A percentile compares a stretch with the other conserved stretches of the same genome.
Evolutionary conservation across 2,797 vertebrate genomes (phyloP).

Genomic region (Chaetophractus vellerosus): DNA sequence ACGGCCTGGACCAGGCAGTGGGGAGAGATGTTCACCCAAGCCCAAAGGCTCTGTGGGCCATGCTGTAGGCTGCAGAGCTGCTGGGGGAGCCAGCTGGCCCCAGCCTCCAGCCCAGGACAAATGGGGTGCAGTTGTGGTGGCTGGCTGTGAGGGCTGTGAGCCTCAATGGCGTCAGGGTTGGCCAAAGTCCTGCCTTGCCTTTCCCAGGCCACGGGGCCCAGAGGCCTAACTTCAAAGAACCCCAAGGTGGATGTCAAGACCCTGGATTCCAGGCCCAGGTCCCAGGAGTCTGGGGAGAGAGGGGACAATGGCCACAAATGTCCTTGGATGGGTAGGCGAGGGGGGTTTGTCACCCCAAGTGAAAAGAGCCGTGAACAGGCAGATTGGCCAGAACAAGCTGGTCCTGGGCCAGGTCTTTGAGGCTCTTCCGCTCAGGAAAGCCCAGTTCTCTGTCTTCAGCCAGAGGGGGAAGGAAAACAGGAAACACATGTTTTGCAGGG

Average conservation of each 20-base stretch:
- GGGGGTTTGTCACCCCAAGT: neutral
- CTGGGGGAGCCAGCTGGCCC: neutral
- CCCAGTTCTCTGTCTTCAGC: constrained; percentile 89
- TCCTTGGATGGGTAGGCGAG: neutral
- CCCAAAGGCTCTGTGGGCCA: constrained; percentile 82
- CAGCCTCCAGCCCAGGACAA: neutral
- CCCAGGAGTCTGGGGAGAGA: neutral
- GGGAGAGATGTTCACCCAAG: constrained; percentile 91
- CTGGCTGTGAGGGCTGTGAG: neutral
- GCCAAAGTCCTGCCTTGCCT: neutral
- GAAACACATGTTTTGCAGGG: constrained; percentile 95
- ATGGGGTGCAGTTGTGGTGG: neutral
- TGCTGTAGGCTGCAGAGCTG: neutral
- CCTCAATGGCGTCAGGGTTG: neutral
- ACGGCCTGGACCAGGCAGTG: constrained; percentile 82
- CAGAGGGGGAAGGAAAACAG: constrained; percentile 94
- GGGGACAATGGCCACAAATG: neutral
- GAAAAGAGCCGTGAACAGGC: constrained; percentile 32
- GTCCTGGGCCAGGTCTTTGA: constrained; percentile 70
- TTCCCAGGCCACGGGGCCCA: neutral
- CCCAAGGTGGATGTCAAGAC: neutral
- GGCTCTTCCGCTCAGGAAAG: constrained; percentile 93
- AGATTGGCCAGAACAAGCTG: constrained; percentile 28
- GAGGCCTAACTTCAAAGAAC: neutral
- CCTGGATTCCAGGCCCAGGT: neutral